Percentiles rank a stretch among this genome's conserved stretches.
Evolutionary conservation across 2,797 vertebrate species (phyloP).

Genomic region (Ibycter americanus): DNA sequence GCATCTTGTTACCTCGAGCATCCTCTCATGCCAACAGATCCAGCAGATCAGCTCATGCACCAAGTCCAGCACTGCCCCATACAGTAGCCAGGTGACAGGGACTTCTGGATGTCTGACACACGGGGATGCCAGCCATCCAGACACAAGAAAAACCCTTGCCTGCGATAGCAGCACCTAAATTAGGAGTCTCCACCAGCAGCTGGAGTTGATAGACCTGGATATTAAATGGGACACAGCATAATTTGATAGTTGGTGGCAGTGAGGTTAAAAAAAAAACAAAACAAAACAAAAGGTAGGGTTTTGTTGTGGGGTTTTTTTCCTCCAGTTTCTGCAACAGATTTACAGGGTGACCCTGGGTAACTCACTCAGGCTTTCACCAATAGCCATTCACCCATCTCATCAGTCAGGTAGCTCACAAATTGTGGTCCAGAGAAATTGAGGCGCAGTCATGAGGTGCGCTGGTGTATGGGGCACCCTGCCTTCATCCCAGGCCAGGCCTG

Average conservation of each 20-base stretch:
- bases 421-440: background rate
- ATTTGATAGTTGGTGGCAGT: background rate
- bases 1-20: background rate
- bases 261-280: background rate
- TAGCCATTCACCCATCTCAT: background rate
- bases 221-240: background rate
- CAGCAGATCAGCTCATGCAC: rapidly evolving
- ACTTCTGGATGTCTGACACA: rapidly evolving
- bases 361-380: background rate
- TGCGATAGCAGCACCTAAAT: background rate
- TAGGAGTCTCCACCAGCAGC: background rate
- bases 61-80: rapidly evolving
- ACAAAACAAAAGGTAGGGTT: background rate
- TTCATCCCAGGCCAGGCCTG: background rate
- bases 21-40: background rate
- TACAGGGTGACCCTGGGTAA: background rate
- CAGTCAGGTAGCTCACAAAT: background rate
- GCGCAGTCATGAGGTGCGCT: background rate
- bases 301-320: background rate
- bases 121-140: background rate
- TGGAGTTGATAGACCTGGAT: background rate
- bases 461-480: rapidly evolving
- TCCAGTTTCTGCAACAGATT: background rate
- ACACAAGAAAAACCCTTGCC: background rate
- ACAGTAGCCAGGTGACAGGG: background rate